Conservation (phyloP, 2,113 vertebrate species). For the Labeo rohita region DNA sequence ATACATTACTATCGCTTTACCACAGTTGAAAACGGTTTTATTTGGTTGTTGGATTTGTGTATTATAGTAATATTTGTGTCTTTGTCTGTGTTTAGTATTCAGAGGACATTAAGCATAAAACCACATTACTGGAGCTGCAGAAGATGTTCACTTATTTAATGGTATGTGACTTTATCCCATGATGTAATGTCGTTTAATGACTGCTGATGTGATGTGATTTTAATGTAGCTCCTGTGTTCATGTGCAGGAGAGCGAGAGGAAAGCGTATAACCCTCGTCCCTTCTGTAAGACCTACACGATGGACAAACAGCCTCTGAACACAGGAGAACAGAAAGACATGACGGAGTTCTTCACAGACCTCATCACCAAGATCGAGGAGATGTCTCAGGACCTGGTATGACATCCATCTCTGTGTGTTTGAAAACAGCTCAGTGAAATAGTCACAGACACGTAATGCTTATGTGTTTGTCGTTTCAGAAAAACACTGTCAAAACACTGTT, state of each 20-base stretch:
- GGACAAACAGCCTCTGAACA: slow-evolving; percentile 98
- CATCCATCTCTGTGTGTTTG: neutral
- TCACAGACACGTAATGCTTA: neutral
- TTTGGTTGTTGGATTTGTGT: neutral
- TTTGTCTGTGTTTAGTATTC: slow-evolving; percentile 80
- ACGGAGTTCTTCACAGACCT: slow-evolving; percentile 99
- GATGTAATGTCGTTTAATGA: slow-evolving; percentile 17
- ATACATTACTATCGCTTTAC: neutral
- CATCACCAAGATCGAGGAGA: slow-evolving; percentile 99
- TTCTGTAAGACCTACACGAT: slow-evolving; percentile 99
- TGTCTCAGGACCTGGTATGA: slow-evolving; percentile 95
- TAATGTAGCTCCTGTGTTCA: neutral
- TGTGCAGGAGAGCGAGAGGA: slow-evolving; percentile 93
- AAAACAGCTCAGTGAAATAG: neutral
- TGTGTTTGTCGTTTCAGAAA: slow-evolving; percentile 82
- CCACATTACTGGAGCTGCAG: slow-evolving; percentile 95
- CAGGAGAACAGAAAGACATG: slow-evolving; percentile 99
- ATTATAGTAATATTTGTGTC: neutral
- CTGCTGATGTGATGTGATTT: neutral
- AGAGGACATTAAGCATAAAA: slow-evolving; percentile 99
- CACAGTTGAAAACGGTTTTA: neutral
- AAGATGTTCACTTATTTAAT: slow-evolving; percentile 99
- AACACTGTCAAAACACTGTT: slow-evolving; percentile 98
- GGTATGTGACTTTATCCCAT: slow-evolving; percentile 69
- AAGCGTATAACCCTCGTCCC: slow-evolving; percentile 96